Evolutionary conservation across 1,140 invertebrate species (phyloP), one percentile per base, ranked within the genome.

Genomic region (Halictus rubicundus): DNA sequence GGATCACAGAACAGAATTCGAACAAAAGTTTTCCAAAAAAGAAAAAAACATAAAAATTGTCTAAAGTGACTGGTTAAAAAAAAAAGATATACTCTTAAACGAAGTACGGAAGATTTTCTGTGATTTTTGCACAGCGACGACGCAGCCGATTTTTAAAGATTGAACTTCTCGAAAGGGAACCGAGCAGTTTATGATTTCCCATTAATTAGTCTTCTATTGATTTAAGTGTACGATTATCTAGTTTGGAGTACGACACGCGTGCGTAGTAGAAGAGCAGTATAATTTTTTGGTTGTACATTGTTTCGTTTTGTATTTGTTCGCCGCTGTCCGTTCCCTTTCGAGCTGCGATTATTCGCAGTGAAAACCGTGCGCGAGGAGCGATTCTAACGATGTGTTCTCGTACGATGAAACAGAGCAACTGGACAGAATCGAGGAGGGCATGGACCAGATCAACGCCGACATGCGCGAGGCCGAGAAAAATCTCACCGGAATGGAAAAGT

Each of bases 401-500:
- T 86, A 78, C 76, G 66, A 85, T 72, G 73, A 83, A 93, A 92
- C 94, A 99, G 99, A 99, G 93, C 98, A 99, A 97, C 94, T 99
- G 95, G 99, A 99, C 94, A 96, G 98, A 89, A 98, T 99, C 91
- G 99, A 99, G 94, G 98, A 99, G 94, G 99, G 98, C 39, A 99
- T 99, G 98, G 99, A 99, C 93, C 98, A 99, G 91, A 99, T 99
- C 93, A 99, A 99, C 93, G 96, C 97, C 63, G 99, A 99, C 91
- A 99, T 99, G 99, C 96, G 96, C 88, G 98, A 99, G 93, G 99
- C 99, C 12, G 99, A 99, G 94, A 99, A 99, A 92, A 99, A 99
- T 94, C 94, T 99, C 77, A 99, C 98, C 66, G 99, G 99, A 79
- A 98, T 99, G 97, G 99, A 99, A 94, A 99, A 99, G 94, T 99